Conservation (phyloP, 2,797 vertebrate species). For the Lemur catta region DNA sequence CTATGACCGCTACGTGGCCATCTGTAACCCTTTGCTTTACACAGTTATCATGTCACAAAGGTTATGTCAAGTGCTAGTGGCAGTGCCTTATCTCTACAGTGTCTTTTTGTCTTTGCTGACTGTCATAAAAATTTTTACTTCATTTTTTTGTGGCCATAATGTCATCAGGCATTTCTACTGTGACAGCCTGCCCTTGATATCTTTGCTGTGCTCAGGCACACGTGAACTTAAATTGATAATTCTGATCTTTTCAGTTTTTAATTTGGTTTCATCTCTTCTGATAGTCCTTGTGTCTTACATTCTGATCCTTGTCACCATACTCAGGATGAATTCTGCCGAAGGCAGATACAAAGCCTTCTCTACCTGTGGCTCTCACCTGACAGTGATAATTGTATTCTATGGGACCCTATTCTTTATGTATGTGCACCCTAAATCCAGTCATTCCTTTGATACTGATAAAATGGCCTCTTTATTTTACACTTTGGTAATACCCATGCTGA, state of each 20-base stretch:
- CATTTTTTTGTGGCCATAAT: conserved; percentile 15
- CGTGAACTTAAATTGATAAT: not conserved
- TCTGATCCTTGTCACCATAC: not conserved
- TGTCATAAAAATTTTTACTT: conserved; percentile 14
- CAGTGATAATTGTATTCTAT: not conserved
- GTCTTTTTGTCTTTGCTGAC: not conserved
- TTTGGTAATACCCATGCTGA: conserved; percentile 45
- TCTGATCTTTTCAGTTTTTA: conserved; percentile 39
- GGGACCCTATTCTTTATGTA: conserved; percentile 28
- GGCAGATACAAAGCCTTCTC: conserved; percentile 52
- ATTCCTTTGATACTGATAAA: conserved; percentile 45
- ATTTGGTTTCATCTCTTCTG: conserved; percentile 19
- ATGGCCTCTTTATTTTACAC: conserved; percentile 55
- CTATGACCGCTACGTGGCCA: conserved; percentile 56
- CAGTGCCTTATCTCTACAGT: not conserved
- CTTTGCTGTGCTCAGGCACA: conserved; percentile 40
- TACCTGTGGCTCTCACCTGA: conserved; percentile 30
- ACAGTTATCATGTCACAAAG: conserved; percentile 42
- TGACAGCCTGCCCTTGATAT: conserved; percentile 44
- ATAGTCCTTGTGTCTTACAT: conserved; percentile 14
- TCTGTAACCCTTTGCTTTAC: conserved; percentile 48
- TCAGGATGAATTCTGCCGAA: conserved; percentile 9
- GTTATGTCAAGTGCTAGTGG: not conserved
- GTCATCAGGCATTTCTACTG: conserved; percentile 57
- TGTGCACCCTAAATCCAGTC: not conserved